phyloP scores from a whole-genome alignment of 1,140 invertebrate species.

The Myzus persicae region DNA sequence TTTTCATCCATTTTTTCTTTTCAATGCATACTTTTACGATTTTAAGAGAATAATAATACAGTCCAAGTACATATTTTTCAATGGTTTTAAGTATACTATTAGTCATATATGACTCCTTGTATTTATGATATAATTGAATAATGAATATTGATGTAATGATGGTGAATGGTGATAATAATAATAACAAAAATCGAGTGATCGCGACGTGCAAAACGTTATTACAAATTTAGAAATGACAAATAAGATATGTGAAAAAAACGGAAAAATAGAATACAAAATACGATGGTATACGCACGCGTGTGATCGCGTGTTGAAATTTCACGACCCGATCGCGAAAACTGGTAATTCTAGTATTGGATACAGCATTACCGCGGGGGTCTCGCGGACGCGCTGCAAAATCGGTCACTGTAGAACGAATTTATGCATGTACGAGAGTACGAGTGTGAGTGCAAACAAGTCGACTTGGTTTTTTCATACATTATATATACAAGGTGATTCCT shows the following conservation, averaged over 20 bases:
- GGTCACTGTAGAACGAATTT: neutral
- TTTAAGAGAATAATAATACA: neutral
- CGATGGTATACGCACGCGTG: neutral
- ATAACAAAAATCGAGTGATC: neutral
- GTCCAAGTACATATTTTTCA: neutral
- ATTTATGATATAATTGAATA: too few relatives aligned
- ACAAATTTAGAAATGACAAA: neutral
- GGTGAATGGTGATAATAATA: neutral
- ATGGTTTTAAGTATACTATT: neutral
- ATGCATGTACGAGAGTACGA: neutral
- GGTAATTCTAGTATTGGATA: slow-evolving; percentile 48
- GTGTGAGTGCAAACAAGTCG: neutral
- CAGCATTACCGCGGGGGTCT: neutral
- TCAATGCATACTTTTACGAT: neutral
- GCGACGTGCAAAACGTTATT: neutral
- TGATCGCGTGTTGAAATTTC: slow-evolving; percentile 32
- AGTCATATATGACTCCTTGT: neutral
- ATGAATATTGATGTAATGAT: neutral
- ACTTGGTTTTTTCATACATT: slow-evolving; percentile 2
- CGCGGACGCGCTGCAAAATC: neutral
- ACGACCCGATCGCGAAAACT: slow-evolving; percentile 33
- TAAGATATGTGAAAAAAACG: too few relatives aligned
- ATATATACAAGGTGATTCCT: neutral
- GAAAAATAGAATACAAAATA: neutral
- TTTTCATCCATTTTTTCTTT: neutral